Evolutionary conservation across 1,140 invertebrate genomes (phyloP).

Genomic region (Dendroctonus ponderosae): DNA sequence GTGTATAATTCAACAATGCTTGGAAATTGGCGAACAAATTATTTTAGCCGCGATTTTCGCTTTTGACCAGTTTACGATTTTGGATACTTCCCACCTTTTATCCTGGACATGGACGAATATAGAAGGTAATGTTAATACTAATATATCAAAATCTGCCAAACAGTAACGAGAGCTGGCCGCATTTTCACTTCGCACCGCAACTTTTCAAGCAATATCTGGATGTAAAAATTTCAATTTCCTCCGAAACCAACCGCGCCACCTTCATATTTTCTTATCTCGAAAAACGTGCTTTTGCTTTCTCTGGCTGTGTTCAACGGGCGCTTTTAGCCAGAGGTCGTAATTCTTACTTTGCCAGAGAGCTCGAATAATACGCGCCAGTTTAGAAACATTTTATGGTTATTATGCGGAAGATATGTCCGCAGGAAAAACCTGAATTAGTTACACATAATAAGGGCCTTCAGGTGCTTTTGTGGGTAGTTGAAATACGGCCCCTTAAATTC

Average conservation of each 20-base stretch:
- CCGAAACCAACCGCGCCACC: constrained; percentile 3
- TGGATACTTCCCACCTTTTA: no score
- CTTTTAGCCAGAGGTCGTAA: constrained; percentile 23
- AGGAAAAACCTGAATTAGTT: constrained; percentile 18
- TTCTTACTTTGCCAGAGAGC: constrained; percentile 27
- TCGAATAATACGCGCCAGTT: constrained; percentile 25
- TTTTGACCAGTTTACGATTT: no score
- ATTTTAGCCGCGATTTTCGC: no score
- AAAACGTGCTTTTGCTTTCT: constrained; percentile 22
- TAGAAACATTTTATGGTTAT: constrained; percentile 29
- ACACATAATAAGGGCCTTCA: constrained; percentile 11
- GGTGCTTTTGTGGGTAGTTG: constrained; percentile 5
- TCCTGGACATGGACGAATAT: no score
- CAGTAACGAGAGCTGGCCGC: no score
- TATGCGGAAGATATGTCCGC: constrained; percentile 18
- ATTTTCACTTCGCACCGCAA: no score
- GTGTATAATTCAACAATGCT: no score
- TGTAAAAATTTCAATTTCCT: constrained; percentile 19
- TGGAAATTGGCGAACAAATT: no score
- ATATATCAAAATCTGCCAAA: no score
- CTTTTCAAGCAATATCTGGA: no score
- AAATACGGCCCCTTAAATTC: constrained; percentile 9
- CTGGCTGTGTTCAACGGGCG: constrained; percentile 12
- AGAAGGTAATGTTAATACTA: no score
- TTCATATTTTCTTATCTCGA: constrained; percentile 23